Conservation (phyloP, 2,888 invertebrate species). For the Cylindroiulus punctatus region DNA sequence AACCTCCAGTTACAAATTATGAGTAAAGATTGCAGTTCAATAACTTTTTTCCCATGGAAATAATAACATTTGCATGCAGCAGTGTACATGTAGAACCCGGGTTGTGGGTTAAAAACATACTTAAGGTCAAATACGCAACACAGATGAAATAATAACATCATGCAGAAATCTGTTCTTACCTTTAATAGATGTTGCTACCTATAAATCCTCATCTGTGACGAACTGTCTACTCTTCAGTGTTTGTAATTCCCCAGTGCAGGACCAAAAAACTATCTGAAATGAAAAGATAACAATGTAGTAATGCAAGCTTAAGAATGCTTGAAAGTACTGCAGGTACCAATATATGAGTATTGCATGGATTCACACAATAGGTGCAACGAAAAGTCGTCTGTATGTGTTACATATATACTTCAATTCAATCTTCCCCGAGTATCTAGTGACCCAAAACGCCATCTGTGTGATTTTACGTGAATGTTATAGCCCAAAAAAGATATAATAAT, state of each 20-base stretch:
- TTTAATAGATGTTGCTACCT: not conserved
- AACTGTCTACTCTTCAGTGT: not conserved
- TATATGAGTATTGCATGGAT: not conserved
- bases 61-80: too few relatives aligned
- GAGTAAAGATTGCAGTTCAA: too few relatives aligned
- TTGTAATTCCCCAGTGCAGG: not conserved
- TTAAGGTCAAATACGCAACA: too few relatives aligned
- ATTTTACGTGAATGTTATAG: not conserved
- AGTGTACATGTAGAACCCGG: too few relatives aligned
- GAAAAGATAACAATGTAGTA: not conserved
- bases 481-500: not conserved
- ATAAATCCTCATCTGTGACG: constrained; percentile 18
- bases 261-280: constrained; percentile 20
- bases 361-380: not conserved
- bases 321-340: not conserved
- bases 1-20: too few relatives aligned
- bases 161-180: not conserved
- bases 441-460: not conserved
- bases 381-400: too few relatives aligned
- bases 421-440: not conserved
- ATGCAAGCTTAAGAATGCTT: not conserved
- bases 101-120: too few relatives aligned
- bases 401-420: too few relatives aligned
- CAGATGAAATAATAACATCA: not conserved
- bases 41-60: too few relatives aligned